These are phyloP conservation scores for Abscondita cerata DNA, from an alignment of 2,888 invertebrate species.

Conservation along the genomic window DNA sequence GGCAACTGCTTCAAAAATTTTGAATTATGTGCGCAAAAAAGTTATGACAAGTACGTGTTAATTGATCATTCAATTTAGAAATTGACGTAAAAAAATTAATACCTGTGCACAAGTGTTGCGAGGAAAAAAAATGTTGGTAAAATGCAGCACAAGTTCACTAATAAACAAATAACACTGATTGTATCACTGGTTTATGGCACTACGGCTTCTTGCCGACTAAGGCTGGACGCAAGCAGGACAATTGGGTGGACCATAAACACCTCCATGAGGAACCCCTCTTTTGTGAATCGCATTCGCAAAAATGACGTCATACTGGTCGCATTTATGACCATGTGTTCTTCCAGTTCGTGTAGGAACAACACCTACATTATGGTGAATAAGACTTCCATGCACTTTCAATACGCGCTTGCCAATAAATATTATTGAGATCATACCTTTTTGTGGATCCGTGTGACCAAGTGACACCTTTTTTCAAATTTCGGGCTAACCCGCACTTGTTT, in stretches of 20 bases:
- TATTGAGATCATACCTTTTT: constrained; percentile 1
- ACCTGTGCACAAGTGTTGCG: too few relatives aligned
- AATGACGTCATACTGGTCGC: constrained; percentile 24
- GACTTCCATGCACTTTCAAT: constrained; percentile 5
- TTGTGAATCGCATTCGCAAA: constrained; percentile 16
- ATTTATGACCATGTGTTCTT: constrained; percentile 20
- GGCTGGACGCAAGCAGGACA: constrained; percentile 27
- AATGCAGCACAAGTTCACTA: constrained; percentile 19
- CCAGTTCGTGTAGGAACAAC: constrained; percentile 15
- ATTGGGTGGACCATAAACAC: constrained; percentile 30
- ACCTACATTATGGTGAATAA: constrained; percentile 15
- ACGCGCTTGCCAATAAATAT: background rate
- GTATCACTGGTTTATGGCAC: constrained; percentile 32
- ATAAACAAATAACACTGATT: constrained; percentile 22
- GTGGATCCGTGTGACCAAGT: too few relatives aligned
- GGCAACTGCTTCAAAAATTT: too few relatives aligned
- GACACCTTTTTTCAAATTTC: too few relatives aligned
- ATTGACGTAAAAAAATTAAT: background rate
- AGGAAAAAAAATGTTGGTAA: constrained; percentile 4
- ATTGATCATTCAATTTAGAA: background rate
- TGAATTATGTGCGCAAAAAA: too few relatives aligned
- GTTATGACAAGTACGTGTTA: too few relatives aligned
- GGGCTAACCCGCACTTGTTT: too few relatives aligned
- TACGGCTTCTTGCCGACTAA: constrained; percentile 33
- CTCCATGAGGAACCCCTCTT: constrained; percentile 27